Evolutionary conservation across 2,113 vertebrate genomes (phyloP).

Genomic region (Aspiorhynchus laticeps): DNA sequence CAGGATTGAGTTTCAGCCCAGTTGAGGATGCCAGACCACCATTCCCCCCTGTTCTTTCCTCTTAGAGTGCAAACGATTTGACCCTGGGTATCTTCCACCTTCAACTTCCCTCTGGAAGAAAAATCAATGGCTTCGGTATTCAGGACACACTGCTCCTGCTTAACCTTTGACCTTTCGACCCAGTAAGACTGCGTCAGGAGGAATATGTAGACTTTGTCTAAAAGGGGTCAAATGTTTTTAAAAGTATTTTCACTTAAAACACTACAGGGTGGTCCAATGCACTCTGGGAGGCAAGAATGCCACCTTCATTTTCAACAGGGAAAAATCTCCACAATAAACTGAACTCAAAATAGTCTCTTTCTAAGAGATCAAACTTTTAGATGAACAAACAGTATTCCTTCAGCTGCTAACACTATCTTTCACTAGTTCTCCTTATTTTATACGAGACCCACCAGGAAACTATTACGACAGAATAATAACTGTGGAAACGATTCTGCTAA

Average conservation of each 20-base stretch:
- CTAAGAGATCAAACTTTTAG: not conserved
- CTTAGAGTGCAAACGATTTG: slow-evolving; percentile 57
- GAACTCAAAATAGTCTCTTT: not conserved
- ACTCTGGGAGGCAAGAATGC: slow-evolving; percentile 5
- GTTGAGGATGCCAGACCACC: slow-evolving; percentile 35
- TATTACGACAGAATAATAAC: slow-evolving; percentile 75
- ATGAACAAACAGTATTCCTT: not conserved
- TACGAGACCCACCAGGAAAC: slow-evolving; percentile 43
- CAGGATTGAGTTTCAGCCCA: slow-evolving; percentile 64
- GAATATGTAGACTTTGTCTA: slow-evolving; percentile 65
- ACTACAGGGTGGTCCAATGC: slow-evolving; percentile 40
- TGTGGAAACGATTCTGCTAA: slow-evolving; percentile 63
- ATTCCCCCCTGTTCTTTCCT: not conserved
- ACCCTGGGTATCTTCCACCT: slow-evolving; percentile 49
- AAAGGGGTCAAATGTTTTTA: slow-evolving; percentile 64
- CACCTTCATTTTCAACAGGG: slow-evolving; percentile 5
- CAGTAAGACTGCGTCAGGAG: slow-evolving; percentile 54
- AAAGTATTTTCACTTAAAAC: slow-evolving; percentile 31
- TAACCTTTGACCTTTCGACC: slow-evolving; percentile 67
- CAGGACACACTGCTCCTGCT: slow-evolving; percentile 58
- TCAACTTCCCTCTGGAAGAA: slow-evolving; percentile 38
- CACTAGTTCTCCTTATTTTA: not conserved
- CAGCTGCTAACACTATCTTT: not conserved
- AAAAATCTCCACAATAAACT: not conserved
- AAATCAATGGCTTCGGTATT: slow-evolving; percentile 72